Percentiles rank a stretch among this genome's conserved stretches.
Evolutionary conservation across 1,140 invertebrate genomes (phyloP).

Genomic region (Chionoecetes opilio): DNA sequence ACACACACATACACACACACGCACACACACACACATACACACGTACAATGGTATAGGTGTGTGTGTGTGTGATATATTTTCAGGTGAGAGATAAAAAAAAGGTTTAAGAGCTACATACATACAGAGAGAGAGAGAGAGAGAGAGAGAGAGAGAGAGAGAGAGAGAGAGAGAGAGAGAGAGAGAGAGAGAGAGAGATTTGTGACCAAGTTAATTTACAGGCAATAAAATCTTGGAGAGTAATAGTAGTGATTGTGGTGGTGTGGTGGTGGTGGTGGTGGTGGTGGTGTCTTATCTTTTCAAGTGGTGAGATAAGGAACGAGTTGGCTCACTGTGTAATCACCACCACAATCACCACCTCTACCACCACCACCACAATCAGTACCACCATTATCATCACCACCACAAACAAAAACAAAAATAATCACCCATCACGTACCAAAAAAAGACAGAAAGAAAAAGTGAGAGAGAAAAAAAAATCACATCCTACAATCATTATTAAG

Average conservation of each 20-base stretch:
- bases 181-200: conserved; percentile 31
- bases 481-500: background rate
- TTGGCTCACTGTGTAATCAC: background rate
- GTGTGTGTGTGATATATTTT: background rate
- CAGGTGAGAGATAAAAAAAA: background rate
- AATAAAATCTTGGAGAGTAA: background rate
- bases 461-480: background rate
- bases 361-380: background rate
- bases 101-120: background rate
- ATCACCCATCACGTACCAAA: background rate
- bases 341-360: background rate
- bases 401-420: background rate
- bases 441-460: background rate
- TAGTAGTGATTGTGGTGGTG: background rate
- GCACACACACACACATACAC: conserved; percentile 13
- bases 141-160: conserved; percentile 65
- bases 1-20: background rate
- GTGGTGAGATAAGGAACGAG: conserved; percentile 6
- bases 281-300: conserved; percentile 19
- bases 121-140: conserved; percentile 64
- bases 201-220: background rate
- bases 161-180: conserved; percentile 64
- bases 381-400: background rate
- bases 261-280: conserved; percentile 13
- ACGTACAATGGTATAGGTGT: background rate